Evolutionary conservation across 2,888 invertebrate genomes (phyloP), one percentile per base, ranked within the genome.

Genomic region (Beris morrisii): DNA sequence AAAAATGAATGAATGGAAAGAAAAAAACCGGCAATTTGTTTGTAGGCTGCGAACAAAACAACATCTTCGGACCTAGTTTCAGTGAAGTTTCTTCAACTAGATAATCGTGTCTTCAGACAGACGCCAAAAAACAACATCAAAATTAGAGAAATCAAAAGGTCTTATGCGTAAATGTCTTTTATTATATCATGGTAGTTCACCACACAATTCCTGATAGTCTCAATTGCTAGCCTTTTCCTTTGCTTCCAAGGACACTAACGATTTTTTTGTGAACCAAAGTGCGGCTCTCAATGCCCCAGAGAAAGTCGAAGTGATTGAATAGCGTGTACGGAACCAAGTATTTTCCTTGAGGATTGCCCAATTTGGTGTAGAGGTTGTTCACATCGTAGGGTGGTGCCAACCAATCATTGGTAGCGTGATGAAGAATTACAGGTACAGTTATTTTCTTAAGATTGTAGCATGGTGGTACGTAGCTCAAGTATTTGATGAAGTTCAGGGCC

Each of bases 251-350:
- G 15, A 38, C 53, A 15, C 73, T 48, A 7, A 77, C 70, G 70
- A 82, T 81, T 74, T 79, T 74, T 52, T 79, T 70, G 71, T 88
- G 88, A 5, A 89, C 73, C 31, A 83, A 72, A 11, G 75, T 76
- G 11, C 83, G 81, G 0, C 84, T 86, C 69, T 85, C 83, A 9
- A 78, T 79, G 0, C 86, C 88, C 82, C 86, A 89, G 53, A 88
- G 73, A 70, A 85, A 89, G 73, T 90, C 90, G 71, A 88, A 77
- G 74, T 90, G 89, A 73, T 85, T 86, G 69, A 86, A 89, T 50
- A 80, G 76, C 28, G 79, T 75, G 68, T 83, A 76, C 0, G 82
- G 76, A 3, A 88, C 80, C 58, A 82, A 76, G 74, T 83, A 81
- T 63, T 78, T 81, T 0, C 81, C 81, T 0, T 81, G 74, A 0